These are phyloP conservation scores for Antheraea yamamai DNA, from an alignment of 2,888 invertebrate genomes.

Conservation along the genomic window DNA sequence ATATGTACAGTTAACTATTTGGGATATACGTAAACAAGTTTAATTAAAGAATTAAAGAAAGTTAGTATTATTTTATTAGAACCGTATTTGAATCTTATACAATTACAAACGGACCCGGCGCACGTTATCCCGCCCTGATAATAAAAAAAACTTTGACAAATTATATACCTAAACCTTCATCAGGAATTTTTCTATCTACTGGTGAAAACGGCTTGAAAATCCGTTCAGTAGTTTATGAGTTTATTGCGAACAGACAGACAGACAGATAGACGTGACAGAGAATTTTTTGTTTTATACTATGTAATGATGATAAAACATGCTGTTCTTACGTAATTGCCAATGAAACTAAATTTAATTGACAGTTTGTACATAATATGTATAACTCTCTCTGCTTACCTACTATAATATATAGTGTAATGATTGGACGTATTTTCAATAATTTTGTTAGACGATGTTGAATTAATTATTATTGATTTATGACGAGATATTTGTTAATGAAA, in stretches of 20 bases:
- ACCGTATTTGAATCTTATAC: background rate
- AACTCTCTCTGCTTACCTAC: background rate
- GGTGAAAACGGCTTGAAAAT: too few species aligned
- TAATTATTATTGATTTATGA: background rate
- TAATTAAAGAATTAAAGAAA: too few species aligned
- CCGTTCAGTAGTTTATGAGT: too few species aligned
- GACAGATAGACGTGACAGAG: too few species aligned
- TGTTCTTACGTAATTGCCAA: background rate
- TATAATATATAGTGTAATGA: background rate
- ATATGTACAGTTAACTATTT: background rate
- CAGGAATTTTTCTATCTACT: too few species aligned
- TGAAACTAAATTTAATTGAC: background rate
- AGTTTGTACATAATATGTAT: background rate
- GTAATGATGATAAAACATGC: background rate
- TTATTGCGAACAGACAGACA: too few species aligned
- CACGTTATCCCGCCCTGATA: too few species aligned
- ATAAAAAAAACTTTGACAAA: too few species aligned
- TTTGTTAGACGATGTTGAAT: background rate
- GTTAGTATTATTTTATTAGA: background rate
- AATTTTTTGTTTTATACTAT: too few species aligned
- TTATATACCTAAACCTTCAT: too few species aligned
- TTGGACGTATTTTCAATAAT: background rate
- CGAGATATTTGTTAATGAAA: background rate
- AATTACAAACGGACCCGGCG: too few species aligned
- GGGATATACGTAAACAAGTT: background rate